A percentile compares a stretch with the other conserved stretches of the same genome.
Evolutionary conservation across 2,113 vertebrate genomes (phyloP).

Genomic region (Larimichthys crocea): DNA sequence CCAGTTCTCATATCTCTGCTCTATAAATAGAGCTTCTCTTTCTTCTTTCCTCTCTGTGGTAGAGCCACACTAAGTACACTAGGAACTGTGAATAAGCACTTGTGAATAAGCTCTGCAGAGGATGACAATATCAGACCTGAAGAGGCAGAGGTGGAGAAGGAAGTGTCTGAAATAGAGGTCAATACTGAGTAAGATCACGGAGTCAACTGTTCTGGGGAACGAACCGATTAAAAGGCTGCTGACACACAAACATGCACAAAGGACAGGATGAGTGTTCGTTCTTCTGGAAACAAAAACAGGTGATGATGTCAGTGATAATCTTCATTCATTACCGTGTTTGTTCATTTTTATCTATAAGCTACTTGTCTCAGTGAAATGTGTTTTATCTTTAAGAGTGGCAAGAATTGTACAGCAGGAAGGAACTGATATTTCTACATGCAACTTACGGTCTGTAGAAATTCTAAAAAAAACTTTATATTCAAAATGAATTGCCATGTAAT

Average conservation of each 20-base stretch:
- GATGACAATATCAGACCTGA: not conserved
- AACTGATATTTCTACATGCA: not conserved
- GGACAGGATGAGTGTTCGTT: not conserved
- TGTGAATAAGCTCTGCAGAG: not conserved
- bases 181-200: not conserved
- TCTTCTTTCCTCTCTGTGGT: not conserved
- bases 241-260: not conserved
- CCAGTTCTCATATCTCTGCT: not conserved
- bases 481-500: not conserved
- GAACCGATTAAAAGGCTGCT: not conserved
- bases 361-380: not conserved
- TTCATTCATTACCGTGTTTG: not conserved
- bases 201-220: not conserved
- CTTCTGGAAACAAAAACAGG: conserved; percentile 1
- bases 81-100: not conserved
- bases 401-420: not conserved
- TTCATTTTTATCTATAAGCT: not conserved
- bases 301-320: not conserved
- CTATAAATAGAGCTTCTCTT: conserved; percentile 1
- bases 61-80: not conserved
- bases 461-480: not conserved
- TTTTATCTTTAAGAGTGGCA: not conserved
- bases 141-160: conserved; percentile 2
- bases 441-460: no score
- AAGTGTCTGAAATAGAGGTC: not conserved